Base-by-base conservation (phyloP, 2,797 vertebrate species). In the Anguilla anguilla region DNA sequence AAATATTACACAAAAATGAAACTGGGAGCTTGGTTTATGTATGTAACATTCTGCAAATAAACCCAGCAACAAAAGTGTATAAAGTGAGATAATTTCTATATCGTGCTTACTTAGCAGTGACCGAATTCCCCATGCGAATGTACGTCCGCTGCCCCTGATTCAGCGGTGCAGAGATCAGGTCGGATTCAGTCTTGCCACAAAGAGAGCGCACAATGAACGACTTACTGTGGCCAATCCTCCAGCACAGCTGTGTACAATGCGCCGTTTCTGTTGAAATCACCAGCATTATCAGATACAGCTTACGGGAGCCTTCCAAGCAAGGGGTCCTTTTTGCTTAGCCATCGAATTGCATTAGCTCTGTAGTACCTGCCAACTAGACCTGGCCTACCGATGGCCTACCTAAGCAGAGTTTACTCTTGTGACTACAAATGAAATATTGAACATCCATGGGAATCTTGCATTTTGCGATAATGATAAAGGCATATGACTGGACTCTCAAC, bases 231-330 rank as follows among this genome's bases (percentile, higher is more conserved):
- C 93, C 93, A 94, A 93, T 90, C 94, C 95, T 96, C 95, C 95
- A 91, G 94, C 95, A 96, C 96, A 96, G 91, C 94, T 93, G 93
- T 96, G 95, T 91, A 97, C 96, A 95, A 96, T 96, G 92, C 96
- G 96, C 22, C 96, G 96, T 94, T 96, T 97, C 96, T 97, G 96
- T 96, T 95, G 95, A 94, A 90, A 96, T 92, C 91, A 96, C 92
- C 95, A 95, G 92, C 92, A 94, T 92, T 89, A 90, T 94, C 92
- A 95, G 90, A 92, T 89, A 94, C 89, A 95, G 6, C 67, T 91
- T 93, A 77, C 19, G 61, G 61, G 22, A 84, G 49, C 17, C 51
- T 2, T 82, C 79, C 35, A 49, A 87, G 11, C 22, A 49, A 6
- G 74, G 79, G 77, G 25, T 61, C 25, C 79, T 28, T 82, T 82